Evolutionary conservation across 2,888 invertebrate species (phyloP).

Genomic region (Perithous albicinctus): DNA sequence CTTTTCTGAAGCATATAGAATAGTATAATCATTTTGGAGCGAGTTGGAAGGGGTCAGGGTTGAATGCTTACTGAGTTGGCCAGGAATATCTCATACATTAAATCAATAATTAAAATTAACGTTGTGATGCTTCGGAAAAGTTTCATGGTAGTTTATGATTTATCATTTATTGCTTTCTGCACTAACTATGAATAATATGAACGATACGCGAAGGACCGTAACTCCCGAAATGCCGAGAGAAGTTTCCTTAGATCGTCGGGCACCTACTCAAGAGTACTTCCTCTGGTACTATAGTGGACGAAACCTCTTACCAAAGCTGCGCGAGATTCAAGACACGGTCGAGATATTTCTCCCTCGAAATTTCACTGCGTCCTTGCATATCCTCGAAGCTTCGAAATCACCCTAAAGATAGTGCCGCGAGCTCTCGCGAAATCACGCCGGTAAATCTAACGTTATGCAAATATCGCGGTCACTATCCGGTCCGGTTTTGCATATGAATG

Average conservation of each 20-base stretch:
- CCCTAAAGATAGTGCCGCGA: conserved; percentile 53
- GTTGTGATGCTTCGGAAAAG: neutral
- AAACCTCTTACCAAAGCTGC: conserved; percentile 18
- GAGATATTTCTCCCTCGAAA: conserved; percentile 62
- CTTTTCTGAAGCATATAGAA: too few species aligned
- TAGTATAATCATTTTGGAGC: too few species aligned
- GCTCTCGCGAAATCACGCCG: conserved; percentile 80
- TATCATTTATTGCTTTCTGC: conserved; percentile 38
- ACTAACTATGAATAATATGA: conserved; percentile 56
- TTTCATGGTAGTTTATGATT: conserved; percentile 47
- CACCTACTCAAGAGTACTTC: conserved; percentile 55
- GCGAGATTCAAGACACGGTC: conserved; percentile 46
- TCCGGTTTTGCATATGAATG: conserved; percentile 84
- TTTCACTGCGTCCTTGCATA: conserved; percentile 37
- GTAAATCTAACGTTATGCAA: conserved; percentile 84
- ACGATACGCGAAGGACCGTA: conserved; percentile 40
- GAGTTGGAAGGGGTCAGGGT: too few species aligned
- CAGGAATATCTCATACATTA: too few species aligned
- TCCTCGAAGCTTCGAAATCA: conserved; percentile 46
- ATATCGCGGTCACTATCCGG: conserved; percentile 81
- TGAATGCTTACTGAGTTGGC: too few species aligned
- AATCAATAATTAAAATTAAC: conserved; percentile 51
- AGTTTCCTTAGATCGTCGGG: conserved; percentile 50
- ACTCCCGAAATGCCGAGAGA: conserved; percentile 11
- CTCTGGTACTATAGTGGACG: conserved; percentile 31